Evolutionary conservation across 1,140 invertebrate genomes (phyloP), one percentile per base, ranked within the genome.

Genomic region (Cotesia chilonis): DNA sequence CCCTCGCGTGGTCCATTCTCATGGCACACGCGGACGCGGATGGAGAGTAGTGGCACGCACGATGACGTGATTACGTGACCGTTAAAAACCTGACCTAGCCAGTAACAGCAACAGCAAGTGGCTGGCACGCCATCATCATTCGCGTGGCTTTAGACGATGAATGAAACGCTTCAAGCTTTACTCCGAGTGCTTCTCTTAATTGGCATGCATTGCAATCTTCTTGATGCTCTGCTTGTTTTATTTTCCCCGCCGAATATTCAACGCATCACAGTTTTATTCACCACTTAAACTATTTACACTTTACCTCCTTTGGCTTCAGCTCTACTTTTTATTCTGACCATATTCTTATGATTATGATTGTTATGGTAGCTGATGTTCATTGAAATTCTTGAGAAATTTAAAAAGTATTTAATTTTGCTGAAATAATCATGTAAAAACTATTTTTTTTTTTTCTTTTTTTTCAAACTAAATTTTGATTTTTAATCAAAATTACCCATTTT

Each of bases 51-150:
- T 71, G 75, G 76, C 81, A 82, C 81, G 81, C 81, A 81, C 79
- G 81, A 81, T 83, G 80, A 83, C 81, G 81, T 78, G 81, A 81
- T 78, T 81, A 83, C 81, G 80, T 82, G 81, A 83, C 80, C 82
- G 78, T 82, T 82, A 82, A 79, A 82, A 83, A 81, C 80, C 80
- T 83, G 81, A 83, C 81, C 80, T 82, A 81, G 80, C 79, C 76
- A 75, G 28, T 28, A 28, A 28, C 28, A 28, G 28, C 28, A 28
- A 28, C 28, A 28, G 69, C 68, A 54, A 67, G 55, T 52, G 37
- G 38, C 38, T 60, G 65, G 71, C 71, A 72, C 71, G 71, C 71
- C 65, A 72, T 68, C 71, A 63, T 72, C 41, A 47, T 7, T 66
- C 65, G 67, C 67, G 66, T 68, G 66, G 66, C 66, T 35, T 51